Conservation (phyloP, 2,888 invertebrate genomes). For the Cephonodes hylas region DNA sequence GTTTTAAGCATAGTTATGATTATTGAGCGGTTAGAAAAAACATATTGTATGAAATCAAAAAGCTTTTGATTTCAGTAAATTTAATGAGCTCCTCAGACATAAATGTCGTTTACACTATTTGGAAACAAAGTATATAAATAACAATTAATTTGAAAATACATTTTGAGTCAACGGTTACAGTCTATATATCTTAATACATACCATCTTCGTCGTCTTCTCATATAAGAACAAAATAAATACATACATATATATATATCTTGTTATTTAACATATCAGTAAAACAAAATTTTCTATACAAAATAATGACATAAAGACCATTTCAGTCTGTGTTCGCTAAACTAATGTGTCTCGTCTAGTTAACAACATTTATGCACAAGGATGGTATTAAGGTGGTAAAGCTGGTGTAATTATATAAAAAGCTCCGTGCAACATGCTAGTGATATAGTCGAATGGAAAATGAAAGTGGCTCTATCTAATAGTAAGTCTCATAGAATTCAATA, state of each 20-base stretch:
- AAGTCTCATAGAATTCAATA: conserved; percentile 56
- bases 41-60: background rate
- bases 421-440: conserved; percentile 20
- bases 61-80: background rate
- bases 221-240: too few species aligned
- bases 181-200: background rate
- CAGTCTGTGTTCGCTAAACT: background rate
- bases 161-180: too few species aligned
- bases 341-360: background rate
- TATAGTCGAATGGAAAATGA: conserved; percentile 26
- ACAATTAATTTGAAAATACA: background rate
- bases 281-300: conserved; percentile 11
- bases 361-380: conserved; percentile 3
- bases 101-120: background rate
- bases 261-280: too few species aligned
- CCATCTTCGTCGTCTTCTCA: background rate
- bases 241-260: too few species aligned
- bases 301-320: background rate
- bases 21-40: background rate
- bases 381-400: background rate
- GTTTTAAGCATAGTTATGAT: too few species aligned
- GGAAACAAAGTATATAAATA: background rate
- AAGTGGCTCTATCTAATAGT: conserved; percentile 17
- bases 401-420: conserved; percentile 16
- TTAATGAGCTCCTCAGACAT: background rate